phyloP scores from a whole-genome alignment of 2,888 invertebrate species.

The Diarsia dahlii region DNA sequence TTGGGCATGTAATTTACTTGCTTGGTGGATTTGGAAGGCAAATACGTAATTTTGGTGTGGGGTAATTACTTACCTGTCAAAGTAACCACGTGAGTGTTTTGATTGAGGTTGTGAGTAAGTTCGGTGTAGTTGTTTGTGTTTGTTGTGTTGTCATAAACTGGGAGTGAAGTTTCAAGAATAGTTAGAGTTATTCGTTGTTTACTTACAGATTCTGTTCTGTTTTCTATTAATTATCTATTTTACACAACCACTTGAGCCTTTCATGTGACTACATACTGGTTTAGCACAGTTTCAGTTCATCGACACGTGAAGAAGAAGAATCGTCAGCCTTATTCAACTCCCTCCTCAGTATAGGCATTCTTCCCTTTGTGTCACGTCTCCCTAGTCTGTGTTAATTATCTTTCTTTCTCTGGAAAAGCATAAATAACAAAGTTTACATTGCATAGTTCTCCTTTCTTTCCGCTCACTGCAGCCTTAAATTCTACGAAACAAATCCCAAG shows the following conservation, averaged over 20 bases:
- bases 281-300: no score
- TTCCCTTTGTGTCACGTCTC: neutral
- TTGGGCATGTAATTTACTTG: constrained; percentile 63
- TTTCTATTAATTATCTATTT: neutral
- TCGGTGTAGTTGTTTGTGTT: neutral
- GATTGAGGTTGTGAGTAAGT: neutral
- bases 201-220: neutral
- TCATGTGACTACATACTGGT: no score
- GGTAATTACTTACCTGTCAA: constrained; percentile 38
- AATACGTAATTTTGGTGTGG: constrained; percentile 35
- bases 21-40: constrained; percentile 39
- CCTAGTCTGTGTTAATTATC: neutral
- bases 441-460: neutral
- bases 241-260: no score
- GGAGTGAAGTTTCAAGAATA: neutral
- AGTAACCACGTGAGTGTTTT: constrained; percentile 2
- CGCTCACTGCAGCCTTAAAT: neutral
- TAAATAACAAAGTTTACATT: neutral
- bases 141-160: neutral
- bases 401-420: neutral
- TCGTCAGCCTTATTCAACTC: neutral
- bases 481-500: constrained; percentile 9
- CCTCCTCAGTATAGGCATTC: neutral
- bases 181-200: neutral
- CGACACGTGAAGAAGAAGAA: no score